A percentile compares a stretch with the other conserved stretches of the same genome.
phyloP scores from a whole-genome alignment of 2,888 invertebrate species.

The Nasonovia ribisnigri region DNA sequence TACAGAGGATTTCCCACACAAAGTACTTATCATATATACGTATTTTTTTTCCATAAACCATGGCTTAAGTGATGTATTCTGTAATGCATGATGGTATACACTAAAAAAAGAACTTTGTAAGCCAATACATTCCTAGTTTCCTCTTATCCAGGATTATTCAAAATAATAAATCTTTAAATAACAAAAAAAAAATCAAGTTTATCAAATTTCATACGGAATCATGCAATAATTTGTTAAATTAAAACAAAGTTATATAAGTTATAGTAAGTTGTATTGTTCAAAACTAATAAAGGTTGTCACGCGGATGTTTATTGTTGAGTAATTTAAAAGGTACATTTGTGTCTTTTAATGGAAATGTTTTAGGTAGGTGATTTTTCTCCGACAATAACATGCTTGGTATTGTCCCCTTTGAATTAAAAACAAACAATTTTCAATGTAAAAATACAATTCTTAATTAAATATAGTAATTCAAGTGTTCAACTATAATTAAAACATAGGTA shows the following conservation, averaged over 20 bases:
- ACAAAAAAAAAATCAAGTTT: not conserved
- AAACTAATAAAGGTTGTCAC: not conserved
- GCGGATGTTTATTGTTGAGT: conserved; percentile 38
- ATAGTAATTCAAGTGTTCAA: not conserved
- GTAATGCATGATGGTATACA: too few species aligned
- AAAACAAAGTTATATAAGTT: conserved; percentile 22
- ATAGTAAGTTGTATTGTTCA: not conserved
- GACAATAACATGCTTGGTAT: not conserved
- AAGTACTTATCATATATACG: not conserved
- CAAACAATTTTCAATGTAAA: not conserved
- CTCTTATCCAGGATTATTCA: not conserved
- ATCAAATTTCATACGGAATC: not conserved
- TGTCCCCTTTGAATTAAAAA: not conserved
- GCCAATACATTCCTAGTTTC: too few species aligned
- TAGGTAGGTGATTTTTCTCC: not conserved
- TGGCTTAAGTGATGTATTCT: not conserved
- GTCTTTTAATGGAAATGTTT: not conserved
- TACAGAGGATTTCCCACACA: not conserved
- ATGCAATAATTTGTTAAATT: not conserved
- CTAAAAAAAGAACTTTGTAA: not conserved
- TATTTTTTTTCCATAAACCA: not conserved
- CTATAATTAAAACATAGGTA: not conserved
- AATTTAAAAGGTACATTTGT: conserved; percentile 7
- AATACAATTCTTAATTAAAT: not conserved
- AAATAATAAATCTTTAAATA: not conserved